Conservation (phyloP, 23 tunicate genomes). For the Botrylloides violaceus region DNA sequence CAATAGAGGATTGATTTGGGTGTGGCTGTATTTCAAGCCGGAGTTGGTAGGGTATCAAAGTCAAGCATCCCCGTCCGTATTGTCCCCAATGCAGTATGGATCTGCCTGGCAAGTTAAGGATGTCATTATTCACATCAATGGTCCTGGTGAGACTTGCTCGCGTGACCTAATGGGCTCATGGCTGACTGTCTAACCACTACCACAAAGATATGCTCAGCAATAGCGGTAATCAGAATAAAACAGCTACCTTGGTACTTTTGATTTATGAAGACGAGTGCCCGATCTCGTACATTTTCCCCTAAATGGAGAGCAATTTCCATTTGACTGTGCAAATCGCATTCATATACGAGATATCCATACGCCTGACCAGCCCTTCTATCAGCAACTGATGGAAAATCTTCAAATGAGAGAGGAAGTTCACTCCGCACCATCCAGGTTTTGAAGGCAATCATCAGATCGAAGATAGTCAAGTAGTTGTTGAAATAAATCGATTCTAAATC, state of each 20-base stretch:
- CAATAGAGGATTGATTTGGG: too few species aligned
- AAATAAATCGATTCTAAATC: neutral
- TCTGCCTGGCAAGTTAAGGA: too few species aligned
- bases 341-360: constrained; percentile 17
- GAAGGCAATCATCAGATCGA: constrained; percentile 8
- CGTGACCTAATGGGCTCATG: too few species aligned
- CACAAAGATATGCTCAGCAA: too few species aligned
- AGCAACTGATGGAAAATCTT: neutral
- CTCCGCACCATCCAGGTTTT: constrained; percentile 16
- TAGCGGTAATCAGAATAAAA: too few species aligned
- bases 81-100: too few species aligned
- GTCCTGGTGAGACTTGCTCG: too few species aligned
- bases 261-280: constrained; percentile 28
- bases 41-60: too few species aligned
- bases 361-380: constrained; percentile 3
- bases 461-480: neutral
- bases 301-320: constrained; percentile 1
- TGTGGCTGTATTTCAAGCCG: too few species aligned
- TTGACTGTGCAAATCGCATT: neutral
- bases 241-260: constrained; percentile 12
- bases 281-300: constrained; percentile 13
- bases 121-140: too few species aligned
- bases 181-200: too few species aligned
- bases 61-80: too few species aligned
- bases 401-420: constrained; percentile 9